Evolutionary conservation across 2,113 vertebrate species (phyloP), one percentile per base, ranked within the genome.

Genomic region (Rattus rattus): DNA sequence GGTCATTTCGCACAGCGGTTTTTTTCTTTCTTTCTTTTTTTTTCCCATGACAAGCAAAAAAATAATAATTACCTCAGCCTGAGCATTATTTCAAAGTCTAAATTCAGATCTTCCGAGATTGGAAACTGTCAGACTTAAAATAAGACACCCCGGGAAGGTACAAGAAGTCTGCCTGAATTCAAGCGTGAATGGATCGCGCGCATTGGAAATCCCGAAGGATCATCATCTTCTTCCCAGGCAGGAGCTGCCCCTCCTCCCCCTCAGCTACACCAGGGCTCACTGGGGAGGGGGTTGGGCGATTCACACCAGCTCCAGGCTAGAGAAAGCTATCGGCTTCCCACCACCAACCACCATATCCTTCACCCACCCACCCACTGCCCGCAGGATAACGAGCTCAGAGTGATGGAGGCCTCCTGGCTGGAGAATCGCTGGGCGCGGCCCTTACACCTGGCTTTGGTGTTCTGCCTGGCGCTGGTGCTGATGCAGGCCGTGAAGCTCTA

Each of bases 401-500:
- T n/a, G 3, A 97, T 96, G 97, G 94, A 91, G 73, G 20, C 94
- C 7, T 91, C 95, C 30, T 97, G 97, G 97, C 89, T 97, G 17
- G 91, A 97, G 92, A 93, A 19, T 4, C 89, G 80, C 69, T 96
- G 98, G 97, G 79, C 95, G 65, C 94, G 97, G 95, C 83, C 96
- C 56, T 75, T 98, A 12, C 90, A 97, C 91, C 96, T 98, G 81
- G 96, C 89, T 0, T 88, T 97, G 19, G 89, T 85, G 69, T 96
- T 97, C 91, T 92, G 96, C 86, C 91, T 98, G 92, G 93, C 97
- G 22, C 83, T 97, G 75, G 96, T 36, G 43, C 92, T 98, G 91
- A 87, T 97, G 91, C 96, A 97, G 73, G 79, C 49, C 67, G 39
- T 97, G 52, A 97, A 97, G 91, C 97, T 99, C n/a, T 94, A 97